A percentile compares a stretch with the other conserved stretches of the same genome.
Conservation (phyloP, 2,888 invertebrate species). For the Kryphioiulus occultus region DNA sequence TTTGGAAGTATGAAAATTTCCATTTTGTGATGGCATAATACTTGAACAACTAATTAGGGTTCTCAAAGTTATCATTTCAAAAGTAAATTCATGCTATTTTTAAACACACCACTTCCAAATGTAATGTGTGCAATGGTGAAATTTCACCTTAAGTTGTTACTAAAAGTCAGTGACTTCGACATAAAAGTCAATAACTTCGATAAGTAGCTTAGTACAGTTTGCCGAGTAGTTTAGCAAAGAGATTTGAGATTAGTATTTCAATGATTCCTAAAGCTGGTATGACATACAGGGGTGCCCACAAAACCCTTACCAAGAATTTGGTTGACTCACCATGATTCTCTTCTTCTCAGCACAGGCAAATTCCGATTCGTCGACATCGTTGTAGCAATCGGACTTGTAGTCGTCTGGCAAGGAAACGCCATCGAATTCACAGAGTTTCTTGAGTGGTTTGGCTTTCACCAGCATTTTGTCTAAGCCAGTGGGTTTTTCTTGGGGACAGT, state of each 20-base stretch:
- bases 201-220: too few species aligned
- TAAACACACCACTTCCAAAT: too few species aligned
- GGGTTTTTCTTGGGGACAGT: constrained; percentile 80
- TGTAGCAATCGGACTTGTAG: constrained; percentile 80
- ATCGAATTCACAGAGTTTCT: constrained; percentile 77
- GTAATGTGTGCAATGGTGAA: too few species aligned
- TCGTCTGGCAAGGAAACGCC: constrained; percentile 72
- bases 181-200: too few species aligned
- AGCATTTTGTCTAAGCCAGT: constrained; percentile 76
- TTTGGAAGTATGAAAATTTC: too few species aligned
- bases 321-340: constrained; percentile 73
- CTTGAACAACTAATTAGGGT: too few species aligned
- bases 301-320: background rate
- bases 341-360: constrained; percentile 83
- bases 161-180: too few species aligned
- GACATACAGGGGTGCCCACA: background rate
- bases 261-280: background rate
- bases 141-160: background rate
- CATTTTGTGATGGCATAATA: too few species aligned
- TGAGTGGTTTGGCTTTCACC: constrained; percentile 68
- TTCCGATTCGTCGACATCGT: constrained; percentile 79
- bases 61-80: too few species aligned
- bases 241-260: background rate
- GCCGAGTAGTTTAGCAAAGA: background rate
- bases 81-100: too few species aligned